Base-by-base conservation (phyloP, 2,113 vertebrate species). In the Nothocercus nigrocapillus region DNA sequence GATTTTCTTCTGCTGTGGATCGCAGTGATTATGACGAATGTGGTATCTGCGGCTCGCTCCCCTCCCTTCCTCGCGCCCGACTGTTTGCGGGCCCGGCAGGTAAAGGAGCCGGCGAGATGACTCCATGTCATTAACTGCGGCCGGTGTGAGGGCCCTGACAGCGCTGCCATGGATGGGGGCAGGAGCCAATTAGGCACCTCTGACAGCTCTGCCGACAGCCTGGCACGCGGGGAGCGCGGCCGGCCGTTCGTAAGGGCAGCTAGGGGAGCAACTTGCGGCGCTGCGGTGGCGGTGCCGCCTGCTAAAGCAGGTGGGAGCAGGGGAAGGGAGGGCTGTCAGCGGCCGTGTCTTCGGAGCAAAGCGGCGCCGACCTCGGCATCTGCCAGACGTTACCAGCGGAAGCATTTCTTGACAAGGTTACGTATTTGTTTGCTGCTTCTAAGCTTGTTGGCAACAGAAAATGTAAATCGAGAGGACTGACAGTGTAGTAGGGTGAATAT, bases 21-120 rank as follows among this genome's bases (percentile, higher is more conserved):
- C 98, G 97, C 97, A 97, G 97, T 98, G 98, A 98, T 98, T 98
- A 98, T 99, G 98, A 98, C 97, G 98, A 99, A 99, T 98, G 97
- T 92, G 96, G 96, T 97, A 96, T 93, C 93, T 97, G 90, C 90
- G 58, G 47, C 90, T 97, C 51, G 30, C 70, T 96, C 88, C 25
- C 72, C 94, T 93, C 8, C 42, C 45, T 86, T 94, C 73, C 95
- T 88, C 73, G 88, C 61, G 91, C 94, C 94, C 96, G 94, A 98
- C 97, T 98, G 95, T 97, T 97, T 98, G 94, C 90, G 79, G 78
- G 91, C 89, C 54, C 18, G 19, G 90, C 97, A 98, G 97, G 96
- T 97, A 96, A 97, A 95, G 1, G 89, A 97, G 96, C 90, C 94
- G 82, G 96, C 96, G 90, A 97, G 94, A 82, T 95, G 98, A 97